Conservation (phyloP, 1,140 invertebrate species). For the Pseudomyrmex cubaensis region DNA sequence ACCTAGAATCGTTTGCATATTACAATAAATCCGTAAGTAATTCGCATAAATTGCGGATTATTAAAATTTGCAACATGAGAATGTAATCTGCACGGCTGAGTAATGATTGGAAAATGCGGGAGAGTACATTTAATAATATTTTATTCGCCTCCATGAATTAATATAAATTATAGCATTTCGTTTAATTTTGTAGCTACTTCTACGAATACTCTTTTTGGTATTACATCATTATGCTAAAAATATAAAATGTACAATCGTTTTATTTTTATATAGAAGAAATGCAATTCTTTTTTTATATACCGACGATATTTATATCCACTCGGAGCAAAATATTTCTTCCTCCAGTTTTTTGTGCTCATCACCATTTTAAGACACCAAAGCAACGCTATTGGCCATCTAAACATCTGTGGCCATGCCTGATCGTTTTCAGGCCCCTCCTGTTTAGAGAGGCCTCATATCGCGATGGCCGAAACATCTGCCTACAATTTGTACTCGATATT, state of each 20-base stretch:
- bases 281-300: neutral
- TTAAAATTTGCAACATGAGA: conserved; percentile 48
- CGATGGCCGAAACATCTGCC: neutral
- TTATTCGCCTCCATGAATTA: conserved; percentile 19
- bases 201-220: conserved; percentile 17
- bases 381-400: conserved; percentile 80
- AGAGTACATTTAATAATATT: conserved; percentile 50
- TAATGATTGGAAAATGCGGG: conserved; percentile 45
- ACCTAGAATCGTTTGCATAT: conserved; percentile 52
- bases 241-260: conserved; percentile 28
- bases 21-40: conserved; percentile 59
- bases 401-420: conserved; percentile 81
- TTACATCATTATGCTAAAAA: conserved; percentile 16
- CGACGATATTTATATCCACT: neutral
- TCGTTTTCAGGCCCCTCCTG: conserved; percentile 80
- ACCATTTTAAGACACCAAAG: conserved; percentile 29
- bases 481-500: neutral
- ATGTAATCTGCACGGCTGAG: conserved; percentile 41
- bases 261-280: neutral
- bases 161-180: conserved; percentile 54
- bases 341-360: conserved; percentile 1
- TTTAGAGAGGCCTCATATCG: conserved; percentile 82
- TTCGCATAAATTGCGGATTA: conserved; percentile 54
- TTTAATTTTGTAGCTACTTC: conserved; percentile 34
- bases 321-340: neutral